Evolutionary conservation across 1,140 invertebrate species (phyloP).

Genomic region (Rhyacophila brunnea): DNA sequence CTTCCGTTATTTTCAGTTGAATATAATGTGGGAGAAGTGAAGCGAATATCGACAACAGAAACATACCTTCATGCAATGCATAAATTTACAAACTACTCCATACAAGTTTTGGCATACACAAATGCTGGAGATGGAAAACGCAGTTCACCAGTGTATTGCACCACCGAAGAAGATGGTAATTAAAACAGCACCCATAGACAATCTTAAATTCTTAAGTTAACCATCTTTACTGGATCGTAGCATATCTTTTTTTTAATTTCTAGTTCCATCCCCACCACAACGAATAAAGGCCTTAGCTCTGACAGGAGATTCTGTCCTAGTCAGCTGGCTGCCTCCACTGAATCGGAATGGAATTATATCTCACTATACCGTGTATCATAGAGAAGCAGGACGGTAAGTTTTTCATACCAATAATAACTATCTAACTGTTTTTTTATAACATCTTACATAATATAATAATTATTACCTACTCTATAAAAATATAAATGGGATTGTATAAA

Average conservation of each 20-base stretch:
- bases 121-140: conserved; percentile 72
- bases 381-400: conserved; percentile 64
- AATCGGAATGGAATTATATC: conserved; percentile 72
- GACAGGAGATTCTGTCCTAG: conserved; percentile 67
- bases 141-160: conserved; percentile 67
- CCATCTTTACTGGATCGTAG: too few species aligned
- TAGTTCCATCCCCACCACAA: conserved; percentile 78
- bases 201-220: too few species aligned
- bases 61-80: conserved; percentile 68
- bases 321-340: conserved; percentile 74
- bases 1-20: conserved; percentile 44
- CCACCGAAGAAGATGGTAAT: conserved; percentile 71
- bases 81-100: conserved; percentile 74
- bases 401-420: too few species aligned
- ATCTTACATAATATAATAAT: too few species aligned
- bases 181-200: too few species aligned
- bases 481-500: too few species aligned
- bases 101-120: conserved; percentile 78
- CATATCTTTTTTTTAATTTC: conserved; percentile 15
- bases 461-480: too few species aligned
- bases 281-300: conserved; percentile 72
- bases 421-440: too few species aligned
- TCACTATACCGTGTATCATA: conserved; percentile 73
- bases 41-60: conserved; percentile 74
- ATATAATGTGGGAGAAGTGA: conserved; percentile 64